Evolutionary conservation across 2,888 invertebrate species (phyloP).

Genomic region (Philereme transversata): DNA sequence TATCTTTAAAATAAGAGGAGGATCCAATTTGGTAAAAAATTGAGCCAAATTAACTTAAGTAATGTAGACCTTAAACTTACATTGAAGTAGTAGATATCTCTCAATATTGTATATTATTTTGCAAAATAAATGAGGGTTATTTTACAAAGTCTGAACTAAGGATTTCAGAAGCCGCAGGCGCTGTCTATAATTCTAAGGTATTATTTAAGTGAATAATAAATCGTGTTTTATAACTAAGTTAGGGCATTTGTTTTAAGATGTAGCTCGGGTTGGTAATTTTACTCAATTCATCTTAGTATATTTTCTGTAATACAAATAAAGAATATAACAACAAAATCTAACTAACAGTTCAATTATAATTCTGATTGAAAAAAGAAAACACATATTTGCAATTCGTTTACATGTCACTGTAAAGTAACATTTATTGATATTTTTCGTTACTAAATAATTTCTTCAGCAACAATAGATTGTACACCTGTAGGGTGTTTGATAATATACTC

Average conservation of each 20-base stretch:
- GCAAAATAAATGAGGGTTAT: slow-evolving; percentile 23
- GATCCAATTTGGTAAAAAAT: not conserved
- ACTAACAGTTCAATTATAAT: too few relatives aligned
- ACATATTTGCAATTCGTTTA: too few relatives aligned
- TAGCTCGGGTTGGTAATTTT: not conserved
- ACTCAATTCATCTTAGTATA: not conserved
- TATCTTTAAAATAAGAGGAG: not conserved
- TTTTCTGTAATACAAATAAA: not conserved
- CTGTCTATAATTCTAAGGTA: slow-evolving; percentile 22
- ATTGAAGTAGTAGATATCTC: not conserved
- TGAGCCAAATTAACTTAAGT: not conserved
- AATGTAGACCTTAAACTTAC: not conserved
- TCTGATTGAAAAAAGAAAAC: too few relatives aligned
- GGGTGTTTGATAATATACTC: too few relatives aligned
- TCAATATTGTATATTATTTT: slow-evolving; percentile 9
- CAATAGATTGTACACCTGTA: too few relatives aligned
- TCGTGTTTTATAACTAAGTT: slow-evolving; percentile 18
- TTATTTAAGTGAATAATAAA: slow-evolving; percentile 32
- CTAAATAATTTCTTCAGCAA: too few relatives aligned
- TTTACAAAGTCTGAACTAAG: slow-evolving; percentile 29
- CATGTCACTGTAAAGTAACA: too few relatives aligned
- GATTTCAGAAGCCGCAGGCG: slow-evolving; percentile 25
- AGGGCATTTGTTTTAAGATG: not conserved
- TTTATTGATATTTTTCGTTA: too few relatives aligned
- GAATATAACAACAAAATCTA: too few relatives aligned